Base-by-base conservation (phyloP, 2,797 vertebrate genomes). In the Bryconaethiops microstoma region DNA sequence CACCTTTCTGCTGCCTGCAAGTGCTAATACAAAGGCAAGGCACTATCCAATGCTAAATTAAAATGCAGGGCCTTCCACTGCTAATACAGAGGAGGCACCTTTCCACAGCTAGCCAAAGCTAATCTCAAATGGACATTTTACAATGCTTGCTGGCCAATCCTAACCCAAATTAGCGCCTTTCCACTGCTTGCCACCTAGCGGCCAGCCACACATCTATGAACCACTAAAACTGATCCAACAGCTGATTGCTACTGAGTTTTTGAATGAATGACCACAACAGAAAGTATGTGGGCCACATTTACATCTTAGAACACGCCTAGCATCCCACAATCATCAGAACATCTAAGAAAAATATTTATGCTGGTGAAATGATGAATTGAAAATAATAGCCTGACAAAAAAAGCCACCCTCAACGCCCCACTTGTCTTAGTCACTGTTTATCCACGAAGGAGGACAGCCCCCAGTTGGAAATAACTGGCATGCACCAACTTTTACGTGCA, bases 401-500 rank as follows among this genome's bases (percentile, higher is more conserved):
- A 17, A 48, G 45, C 0, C 1, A 1, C 7, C 68, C 2, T 9
- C 59, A 23, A 21, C 7, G 50, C 45, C 35, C 25, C 16, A 17
- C 35, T 35, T n/a, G 35, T 52, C 42, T 25, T 29, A 10, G n/a
- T 59, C 67, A 70, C 39, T 42, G 4, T 62, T 62, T 48, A 71
- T 48, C 16, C 23, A 21, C 6, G 21, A 48, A 50, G 55, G 67
- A 62, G 77, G 54, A 25, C 67, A 35, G 40, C 59, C 67, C 59
- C 67, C 35, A 16, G 67, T 50, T 25, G 77, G 16, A 60, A 89
- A 89, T 91, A 92, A 92, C 90, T 91, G 85, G 48, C 74, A 82
- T 76, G 42, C 76, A 81, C 78, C 83, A 86, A 87, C 83, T 90
- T 92, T 90, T 85, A 87, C 88, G 85, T 88, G 87, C 90, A 89